A percentile compares a stretch with the other conserved stretches of the same genome.
These are phyloP conservation scores for Misgurnus anguillicaudatus DNA, from an alignment of 2,113 vertebrate species.

Conservation along the genomic window DNA sequence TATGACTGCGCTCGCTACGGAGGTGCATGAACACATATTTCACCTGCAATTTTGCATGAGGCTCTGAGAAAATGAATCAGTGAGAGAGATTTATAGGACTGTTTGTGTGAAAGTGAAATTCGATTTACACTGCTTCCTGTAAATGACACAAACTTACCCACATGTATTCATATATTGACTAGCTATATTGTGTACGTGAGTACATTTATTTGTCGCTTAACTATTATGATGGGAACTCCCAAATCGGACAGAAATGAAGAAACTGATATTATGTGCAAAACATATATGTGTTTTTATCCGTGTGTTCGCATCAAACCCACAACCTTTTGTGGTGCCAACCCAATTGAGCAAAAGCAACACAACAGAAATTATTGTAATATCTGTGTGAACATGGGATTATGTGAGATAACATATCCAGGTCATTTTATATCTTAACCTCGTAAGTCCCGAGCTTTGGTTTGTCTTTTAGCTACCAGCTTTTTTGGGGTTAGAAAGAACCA, in stretches of 20 bases:
- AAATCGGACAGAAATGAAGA: not conserved
- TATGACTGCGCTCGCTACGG: slow-evolving; percentile 62
- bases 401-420: not conserved
- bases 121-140: slow-evolving; percentile 34
- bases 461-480: too few relatives aligned
- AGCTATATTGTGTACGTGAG: slow-evolving; percentile 3
- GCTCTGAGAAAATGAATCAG: slow-evolving; percentile 51
- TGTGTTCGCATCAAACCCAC: too few relatives aligned
- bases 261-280: not conserved
- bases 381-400: too few relatives aligned
- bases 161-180: slow-evolving; percentile 9
- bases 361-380: too few relatives aligned
- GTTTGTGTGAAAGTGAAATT: slow-evolving; percentile 53
- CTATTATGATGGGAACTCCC: not conserved
- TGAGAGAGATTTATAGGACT: not conserved
- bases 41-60: slow-evolving; percentile 46
- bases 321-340: too few relatives aligned
- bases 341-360: too few relatives aligned
- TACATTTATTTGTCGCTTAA: not conserved
- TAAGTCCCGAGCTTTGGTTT: too few relatives aligned
- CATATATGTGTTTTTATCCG: too few relatives aligned
- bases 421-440: too few relatives aligned
- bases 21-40: slow-evolving; percentile 50
- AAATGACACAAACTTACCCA: slow-evolving; percentile 10
- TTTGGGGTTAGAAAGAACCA: too few relatives aligned